Percentiles rank a stretch among this genome's conserved stretches.
These are phyloP conservation scores for Zele albiditarsus DNA, from an alignment of 2,888 invertebrate genomes.

Conservation along the genomic window DNA sequence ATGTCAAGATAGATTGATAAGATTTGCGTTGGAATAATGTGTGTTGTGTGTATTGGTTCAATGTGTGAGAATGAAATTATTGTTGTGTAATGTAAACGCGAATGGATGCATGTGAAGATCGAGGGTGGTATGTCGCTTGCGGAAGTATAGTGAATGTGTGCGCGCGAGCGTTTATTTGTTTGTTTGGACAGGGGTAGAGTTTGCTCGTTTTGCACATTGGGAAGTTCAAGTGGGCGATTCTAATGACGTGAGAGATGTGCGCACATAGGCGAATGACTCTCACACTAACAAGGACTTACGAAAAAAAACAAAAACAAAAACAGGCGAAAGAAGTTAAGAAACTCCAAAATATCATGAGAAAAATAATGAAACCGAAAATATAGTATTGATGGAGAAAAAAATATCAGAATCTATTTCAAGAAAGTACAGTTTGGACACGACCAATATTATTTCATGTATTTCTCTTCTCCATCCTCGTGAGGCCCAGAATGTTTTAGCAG, in stretches of 20 bases:
- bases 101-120: not conserved
- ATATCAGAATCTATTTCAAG: too few relatives aligned
- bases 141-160: not conserved
- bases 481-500: not conserved
- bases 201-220: constrained; percentile 42
- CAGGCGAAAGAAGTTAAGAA: constrained; percentile 10
- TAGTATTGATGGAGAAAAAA: not conserved
- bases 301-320: not conserved
- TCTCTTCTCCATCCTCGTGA: not conserved
- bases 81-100: not conserved
- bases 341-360: constrained; percentile 36
- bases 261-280: constrained; percentile 33
- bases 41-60: not conserved
- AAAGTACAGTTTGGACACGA: too few relatives aligned
- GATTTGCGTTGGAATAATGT: not conserved
- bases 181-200: not conserved
- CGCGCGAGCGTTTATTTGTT: not conserved
- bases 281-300: not conserved
- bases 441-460: constrained; percentile 2
- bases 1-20: not conserved
- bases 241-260: constrained; percentile 61
- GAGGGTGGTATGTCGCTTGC: not conserved
- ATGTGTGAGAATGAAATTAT: not conserved
- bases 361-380: not conserved
- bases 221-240: constrained; percentile 58